Percentiles rank a stretch among this genome's conserved stretches.
phyloP scores from a whole-genome alignment of 2,113 vertebrate species.

The Coturnix japonica region DNA sequence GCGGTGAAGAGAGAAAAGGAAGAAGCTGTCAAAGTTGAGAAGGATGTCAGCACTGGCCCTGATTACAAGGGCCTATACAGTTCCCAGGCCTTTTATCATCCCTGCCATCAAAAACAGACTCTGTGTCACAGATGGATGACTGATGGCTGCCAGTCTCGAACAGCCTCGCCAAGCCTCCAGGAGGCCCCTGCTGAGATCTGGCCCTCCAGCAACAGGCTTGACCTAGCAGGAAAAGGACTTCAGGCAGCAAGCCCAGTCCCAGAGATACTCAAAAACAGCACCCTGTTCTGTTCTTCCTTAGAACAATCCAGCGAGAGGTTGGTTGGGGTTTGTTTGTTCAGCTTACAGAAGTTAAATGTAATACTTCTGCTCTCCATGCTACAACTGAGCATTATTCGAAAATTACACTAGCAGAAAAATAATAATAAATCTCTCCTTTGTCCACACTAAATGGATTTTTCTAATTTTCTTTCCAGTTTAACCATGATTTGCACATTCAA shows the following conservation, averaged over 20 bases:
- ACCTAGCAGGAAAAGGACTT: slow-evolving; percentile 77
- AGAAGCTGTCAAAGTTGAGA: slow-evolving; percentile 94
- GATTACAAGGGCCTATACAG: slow-evolving; percentile 92
- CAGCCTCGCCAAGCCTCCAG: slow-evolving; percentile 67
- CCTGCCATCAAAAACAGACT: slow-evolving; percentile 83
- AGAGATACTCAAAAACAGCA: slow-evolving; percentile 78
- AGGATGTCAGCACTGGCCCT: slow-evolving; percentile 96
- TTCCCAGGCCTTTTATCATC: slow-evolving; percentile 94
- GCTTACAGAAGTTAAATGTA: slow-evolving; percentile 58
- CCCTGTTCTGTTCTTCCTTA: slow-evolving; percentile 57
- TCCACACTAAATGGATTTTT: neutral
- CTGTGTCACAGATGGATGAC: slow-evolving; percentile 79
- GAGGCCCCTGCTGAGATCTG: slow-evolving; percentile 76
- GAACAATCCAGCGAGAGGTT: slow-evolving; percentile 49
- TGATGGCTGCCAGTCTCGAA: slow-evolving; percentile 87
- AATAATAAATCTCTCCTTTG: neutral
- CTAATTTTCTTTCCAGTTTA: neutral
- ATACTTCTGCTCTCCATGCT: slow-evolving; percentile 51
- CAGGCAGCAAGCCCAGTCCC: slow-evolving; percentile 79
- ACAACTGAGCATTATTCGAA: slow-evolving; percentile 28
- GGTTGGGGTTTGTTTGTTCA: slow-evolving; percentile 70
- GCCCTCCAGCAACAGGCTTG: slow-evolving; percentile 73
- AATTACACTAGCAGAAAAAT: neutral
- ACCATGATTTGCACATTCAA: neutral
- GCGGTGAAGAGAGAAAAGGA: slow-evolving; percentile 90